Percentiles rank a stretch among this genome's conserved stretches.
phyloP scores from a whole-genome alignment of 1,140 invertebrate genomes.

The Ostrea denselamellosa region DNA sequence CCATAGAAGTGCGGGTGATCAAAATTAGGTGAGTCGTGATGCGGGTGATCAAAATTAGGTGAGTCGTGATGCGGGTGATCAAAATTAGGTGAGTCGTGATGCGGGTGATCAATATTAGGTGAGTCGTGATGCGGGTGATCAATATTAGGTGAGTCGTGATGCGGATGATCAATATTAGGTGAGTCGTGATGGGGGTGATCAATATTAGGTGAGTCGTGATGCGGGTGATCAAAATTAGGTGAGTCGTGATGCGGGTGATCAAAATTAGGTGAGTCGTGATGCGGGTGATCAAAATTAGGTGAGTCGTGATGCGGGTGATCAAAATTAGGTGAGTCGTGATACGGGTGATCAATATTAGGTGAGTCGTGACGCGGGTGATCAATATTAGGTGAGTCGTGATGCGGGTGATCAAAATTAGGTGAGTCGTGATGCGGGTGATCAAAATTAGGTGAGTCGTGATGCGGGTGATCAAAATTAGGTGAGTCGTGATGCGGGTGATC shows the following conservation, averaged over 20 bases:
- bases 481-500: background rate
- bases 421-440: constrained; percentile 75
- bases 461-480: background rate
- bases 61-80: background rate
- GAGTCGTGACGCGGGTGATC: too few relatives aligned
- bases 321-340: background rate
- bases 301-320: background rate
- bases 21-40: constrained; percentile 66
- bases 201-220: too few relatives aligned
- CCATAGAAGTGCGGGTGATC: constrained; percentile 78
- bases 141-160: too few relatives aligned
- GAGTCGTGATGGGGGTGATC: background rate
- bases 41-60: background rate
- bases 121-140: too few relatives aligned
- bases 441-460: constrained; percentile 65
- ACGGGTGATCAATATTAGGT: background rate
- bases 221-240: too few relatives aligned
- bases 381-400: constrained; percentile 49
- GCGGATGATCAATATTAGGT: too few relatives aligned
- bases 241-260: constrained; percentile 72
- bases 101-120: background rate
- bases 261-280: constrained; percentile 74
- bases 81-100: background rate
- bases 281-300: constrained; percentile 76
- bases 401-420: constrained; percentile 76